Percentiles rank a stretch among this genome's conserved stretches.
Conservation (phyloP, 1,140 invertebrate genomes). For the Latrodectus geometricus region DNA sequence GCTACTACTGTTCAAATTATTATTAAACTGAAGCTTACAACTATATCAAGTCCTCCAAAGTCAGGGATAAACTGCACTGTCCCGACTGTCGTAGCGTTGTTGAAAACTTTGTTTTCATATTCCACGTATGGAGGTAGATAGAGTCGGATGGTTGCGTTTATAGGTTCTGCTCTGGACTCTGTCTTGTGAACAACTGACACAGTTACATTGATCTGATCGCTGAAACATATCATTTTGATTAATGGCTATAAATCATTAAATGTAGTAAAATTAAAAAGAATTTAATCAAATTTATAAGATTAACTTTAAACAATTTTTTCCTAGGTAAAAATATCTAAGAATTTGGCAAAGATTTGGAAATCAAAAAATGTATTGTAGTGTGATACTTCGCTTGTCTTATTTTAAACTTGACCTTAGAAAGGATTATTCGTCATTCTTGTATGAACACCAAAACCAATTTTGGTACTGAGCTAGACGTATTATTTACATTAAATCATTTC, state of each 20-base stretch:
- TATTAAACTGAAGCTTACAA: constrained; percentile 45
- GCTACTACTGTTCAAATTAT: too few relatives aligned
- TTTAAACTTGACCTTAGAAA: too few relatives aligned
- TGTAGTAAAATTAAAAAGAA: not conserved
- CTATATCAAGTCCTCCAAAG: constrained; percentile 57
- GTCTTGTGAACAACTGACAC: constrained; percentile 46
- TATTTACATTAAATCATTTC: too few relatives aligned
- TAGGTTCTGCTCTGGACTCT: constrained; percentile 58
- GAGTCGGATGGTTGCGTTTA: constrained; percentile 55
- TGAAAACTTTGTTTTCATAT: constrained; percentile 31
- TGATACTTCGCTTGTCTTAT: too few relatives aligned
- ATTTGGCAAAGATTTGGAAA: too few relatives aligned
- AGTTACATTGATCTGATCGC: constrained; percentile 50
- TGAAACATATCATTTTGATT: not conserved
- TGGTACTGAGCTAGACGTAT: too few relatives aligned
- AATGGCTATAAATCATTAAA: not conserved
- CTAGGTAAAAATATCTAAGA: too few relatives aligned
- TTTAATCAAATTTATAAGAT: not conserved
- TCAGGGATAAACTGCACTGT: constrained; percentile 32
- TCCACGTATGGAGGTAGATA: constrained; percentile 60
- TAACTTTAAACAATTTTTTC: not conserved
- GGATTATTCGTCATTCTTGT: too few relatives aligned
- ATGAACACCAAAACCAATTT: too few relatives aligned
- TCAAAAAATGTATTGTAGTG: too few relatives aligned
- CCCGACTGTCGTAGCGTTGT: constrained; percentile 46